A percentile compares a stretch with the other conserved stretches of the same genome.
Conservation (phyloP, 2,113 vertebrate genomes). For the Hippocampus comes region DNA sequence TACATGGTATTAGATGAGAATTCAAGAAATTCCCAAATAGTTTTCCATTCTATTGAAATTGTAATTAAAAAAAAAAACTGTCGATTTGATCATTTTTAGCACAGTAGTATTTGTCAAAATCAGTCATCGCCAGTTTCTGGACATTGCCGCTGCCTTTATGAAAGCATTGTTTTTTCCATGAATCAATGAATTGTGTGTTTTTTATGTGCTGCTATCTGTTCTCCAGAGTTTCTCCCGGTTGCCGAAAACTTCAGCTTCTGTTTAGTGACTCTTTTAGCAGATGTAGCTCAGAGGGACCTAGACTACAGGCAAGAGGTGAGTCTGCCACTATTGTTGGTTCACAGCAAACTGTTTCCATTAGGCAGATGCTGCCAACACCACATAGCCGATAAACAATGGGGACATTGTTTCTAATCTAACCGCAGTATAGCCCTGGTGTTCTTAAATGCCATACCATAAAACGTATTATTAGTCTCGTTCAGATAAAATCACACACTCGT, state of each 20-base stretch:
- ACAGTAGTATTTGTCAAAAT: too few species aligned
- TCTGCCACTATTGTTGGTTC: not conserved
- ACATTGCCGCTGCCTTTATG: not conserved
- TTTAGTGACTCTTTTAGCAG: constrained; percentile 86
- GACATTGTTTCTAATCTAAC: not conserved
- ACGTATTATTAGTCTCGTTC: not conserved
- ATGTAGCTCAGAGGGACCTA: constrained; percentile 81
- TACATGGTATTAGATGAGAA: too few species aligned
- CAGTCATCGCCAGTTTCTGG: not conserved
- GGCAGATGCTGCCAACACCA: not conserved
- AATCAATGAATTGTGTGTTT: not conserved
- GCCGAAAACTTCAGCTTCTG: constrained; percentile 97
- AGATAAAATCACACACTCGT: too few species aligned
- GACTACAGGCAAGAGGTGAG: constrained; percentile 61
- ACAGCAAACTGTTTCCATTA: not conserved
- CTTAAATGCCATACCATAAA: not conserved
- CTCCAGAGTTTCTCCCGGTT: constrained; percentile 82
- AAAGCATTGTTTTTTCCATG: not conserved
- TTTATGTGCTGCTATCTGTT: constrained; percentile 1
- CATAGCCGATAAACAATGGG: not conserved
- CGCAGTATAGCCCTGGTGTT: not conserved
- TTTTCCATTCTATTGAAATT: not conserved
- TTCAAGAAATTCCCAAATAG: not conserved
- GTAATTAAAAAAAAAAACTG: too few species aligned
- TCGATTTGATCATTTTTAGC: not conserved